phyloP scores from a whole-genome alignment of 2,113 vertebrate species.

The Equus quagga region DNA sequence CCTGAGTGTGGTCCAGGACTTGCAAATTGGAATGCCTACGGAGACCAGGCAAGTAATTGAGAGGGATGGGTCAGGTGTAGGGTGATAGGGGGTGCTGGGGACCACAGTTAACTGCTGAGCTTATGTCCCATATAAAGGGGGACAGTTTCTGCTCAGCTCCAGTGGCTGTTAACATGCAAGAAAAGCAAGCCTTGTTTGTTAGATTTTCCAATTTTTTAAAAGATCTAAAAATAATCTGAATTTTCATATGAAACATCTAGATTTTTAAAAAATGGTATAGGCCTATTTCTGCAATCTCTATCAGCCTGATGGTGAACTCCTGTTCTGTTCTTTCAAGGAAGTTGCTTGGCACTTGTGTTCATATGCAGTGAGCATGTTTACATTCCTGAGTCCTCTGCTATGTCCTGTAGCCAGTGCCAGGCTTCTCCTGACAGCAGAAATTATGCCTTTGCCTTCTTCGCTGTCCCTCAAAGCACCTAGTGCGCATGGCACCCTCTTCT shows the following conservation, averaged over 20 bases:
- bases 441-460: background rate
- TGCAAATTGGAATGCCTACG: background rate
- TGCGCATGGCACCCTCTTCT: background rate
- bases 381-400: background rate
- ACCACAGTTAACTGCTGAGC: background rate
- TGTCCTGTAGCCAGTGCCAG: background rate
- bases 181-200: background rate
- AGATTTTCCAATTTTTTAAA: constrained; percentile 27
- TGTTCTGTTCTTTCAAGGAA: background rate
- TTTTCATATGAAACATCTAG: background rate
- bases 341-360: background rate
- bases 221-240: background rate
- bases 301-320: background rate
- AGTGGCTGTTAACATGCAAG: background rate
- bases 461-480: background rate
- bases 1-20: background rate
- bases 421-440: background rate
- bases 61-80: background rate
- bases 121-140: background rate
- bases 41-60: background rate
- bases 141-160: background rate
- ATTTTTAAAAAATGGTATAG: background rate
- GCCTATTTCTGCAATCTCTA: background rate
- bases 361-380: background rate
- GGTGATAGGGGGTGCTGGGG: background rate